Conservation (phyloP, 2,113 vertebrate genomes). For the Neotoma lepida region DNA sequence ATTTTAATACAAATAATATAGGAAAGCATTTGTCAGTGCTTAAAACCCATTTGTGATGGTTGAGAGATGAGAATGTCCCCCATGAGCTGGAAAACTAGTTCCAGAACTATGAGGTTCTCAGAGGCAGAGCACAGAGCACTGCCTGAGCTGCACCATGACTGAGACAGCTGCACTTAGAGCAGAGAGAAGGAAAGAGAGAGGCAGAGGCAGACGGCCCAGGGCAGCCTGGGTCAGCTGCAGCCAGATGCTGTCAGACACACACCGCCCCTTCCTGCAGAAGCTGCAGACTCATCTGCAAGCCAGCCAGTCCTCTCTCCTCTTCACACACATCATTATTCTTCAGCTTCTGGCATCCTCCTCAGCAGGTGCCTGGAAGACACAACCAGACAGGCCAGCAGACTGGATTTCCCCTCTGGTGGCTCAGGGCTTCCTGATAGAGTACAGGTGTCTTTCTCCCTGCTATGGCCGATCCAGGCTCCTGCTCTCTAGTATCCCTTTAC, state of each 20-base stretch:
- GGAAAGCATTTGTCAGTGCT: background rate
- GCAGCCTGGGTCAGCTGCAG: rapidly evolving
- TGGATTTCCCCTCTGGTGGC: rapidly evolving
- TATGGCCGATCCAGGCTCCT: rapidly evolving
- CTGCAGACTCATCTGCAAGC: background rate
- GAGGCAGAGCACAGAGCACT: rapidly evolving
- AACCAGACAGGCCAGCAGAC: background rate
- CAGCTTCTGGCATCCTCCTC: rapidly evolving
- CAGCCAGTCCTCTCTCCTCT: background rate
- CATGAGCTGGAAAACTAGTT: background rate
- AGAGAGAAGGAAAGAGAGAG: background rate
- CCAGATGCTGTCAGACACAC: rapidly evolving
- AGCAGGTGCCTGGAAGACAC: background rate
- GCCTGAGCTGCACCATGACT: rapidly evolving
- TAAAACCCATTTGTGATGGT: background rate
- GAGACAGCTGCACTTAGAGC: too few species aligned
- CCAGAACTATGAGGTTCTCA: background rate
- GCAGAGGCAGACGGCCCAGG: background rate
- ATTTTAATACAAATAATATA: background rate
- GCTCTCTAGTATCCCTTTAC: background rate
- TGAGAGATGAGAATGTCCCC: background rate
- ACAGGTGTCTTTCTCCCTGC: background rate
- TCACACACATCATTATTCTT: background rate
- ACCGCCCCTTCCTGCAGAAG: background rate
- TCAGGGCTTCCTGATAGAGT: background rate